Conservation (phyloP, 2,797 vertebrate species). For the Chlorospingus semifuscus region DNA sequence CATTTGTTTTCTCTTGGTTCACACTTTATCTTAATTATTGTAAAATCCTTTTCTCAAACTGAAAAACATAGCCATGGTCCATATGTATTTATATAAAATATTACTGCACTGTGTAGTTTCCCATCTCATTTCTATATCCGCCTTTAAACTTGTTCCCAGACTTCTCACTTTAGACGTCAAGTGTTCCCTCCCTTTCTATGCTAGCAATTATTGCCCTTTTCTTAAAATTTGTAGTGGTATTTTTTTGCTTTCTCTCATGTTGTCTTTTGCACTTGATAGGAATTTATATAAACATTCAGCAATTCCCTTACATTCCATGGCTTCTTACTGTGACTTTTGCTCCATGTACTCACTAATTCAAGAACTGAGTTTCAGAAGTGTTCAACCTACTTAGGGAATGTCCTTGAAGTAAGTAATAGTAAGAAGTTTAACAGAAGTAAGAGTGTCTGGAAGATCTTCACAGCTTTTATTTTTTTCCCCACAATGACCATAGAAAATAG, state of each 20-base stretch:
- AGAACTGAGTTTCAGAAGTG: neutral
- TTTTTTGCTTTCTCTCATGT: neutral
- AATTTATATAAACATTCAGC: neutral
- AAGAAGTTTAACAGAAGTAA: neutral
- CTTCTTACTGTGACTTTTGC: neutral
- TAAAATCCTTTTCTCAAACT: neutral
- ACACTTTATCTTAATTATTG: neutral
- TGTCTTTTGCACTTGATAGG: neutral
- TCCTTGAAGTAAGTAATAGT: neutral
- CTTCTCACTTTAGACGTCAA: neutral
- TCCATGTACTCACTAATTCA: neutral
- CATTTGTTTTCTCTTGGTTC: neutral
- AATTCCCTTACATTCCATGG: neutral
- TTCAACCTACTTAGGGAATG: neutral
- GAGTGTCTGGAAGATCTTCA: neutral
- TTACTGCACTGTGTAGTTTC: neutral
- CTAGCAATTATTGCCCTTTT: neutral
- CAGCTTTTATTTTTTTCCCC: neutral
- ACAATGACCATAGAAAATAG: constrained; percentile 33
- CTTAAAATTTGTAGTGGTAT: neutral
- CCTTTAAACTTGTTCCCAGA: neutral
- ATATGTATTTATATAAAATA: neutral
- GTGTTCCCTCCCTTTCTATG: neutral
- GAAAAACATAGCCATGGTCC: neutral
- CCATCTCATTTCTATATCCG: neutral